Evolutionary conservation across 2,797 vertebrate species (phyloP), one percentile per base, ranked within the genome.

Genomic region (Rhodeus uyekii): DNA sequence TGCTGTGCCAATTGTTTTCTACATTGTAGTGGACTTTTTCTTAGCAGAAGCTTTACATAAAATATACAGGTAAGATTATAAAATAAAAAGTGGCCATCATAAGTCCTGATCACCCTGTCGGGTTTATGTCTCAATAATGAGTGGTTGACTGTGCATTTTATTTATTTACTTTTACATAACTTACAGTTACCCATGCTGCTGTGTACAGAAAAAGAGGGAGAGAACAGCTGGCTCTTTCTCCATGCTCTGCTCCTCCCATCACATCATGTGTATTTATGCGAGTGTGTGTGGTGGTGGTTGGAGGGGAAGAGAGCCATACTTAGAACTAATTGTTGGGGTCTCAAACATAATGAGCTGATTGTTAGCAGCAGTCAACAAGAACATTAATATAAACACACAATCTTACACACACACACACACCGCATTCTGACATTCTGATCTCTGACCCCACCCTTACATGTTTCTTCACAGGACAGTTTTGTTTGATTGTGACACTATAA

Each of bases 271-370:
- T 71, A 19, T 72, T 27, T 82, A 27, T 38, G 72, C 48, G 24
- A 46, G 78, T 69, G 48, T 63, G 61, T 79, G 78, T 83, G 85
- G 71, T 65, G 82, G 80, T 81, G 50, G 76, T 72, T 87, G 68
- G n/a, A 87, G 80, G 83, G 88, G 82, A 88, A 93, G 91, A 92
- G 93, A 94, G 90, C 84, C 83, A 87, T 87, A 91, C 91, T 92
- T 89, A 77, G 78, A 89, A 88, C 89, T 94, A 94, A 95, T 93
- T 93, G 92, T 93, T 92, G 90, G 92, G 93, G 91, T 91, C 85
- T 88, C 85, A 82, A 85, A 90, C 91, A 93, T 93, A 93, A 93
- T 93, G 92, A 92, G 92, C 79, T 91, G 84, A 93, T 94, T 94
- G 92, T 93, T 90, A 83, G 34, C 42, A 81, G 76, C 76, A 79